Conservation (phyloP, 2,888 invertebrate species). For the Leptothorax acervorum region DNA sequence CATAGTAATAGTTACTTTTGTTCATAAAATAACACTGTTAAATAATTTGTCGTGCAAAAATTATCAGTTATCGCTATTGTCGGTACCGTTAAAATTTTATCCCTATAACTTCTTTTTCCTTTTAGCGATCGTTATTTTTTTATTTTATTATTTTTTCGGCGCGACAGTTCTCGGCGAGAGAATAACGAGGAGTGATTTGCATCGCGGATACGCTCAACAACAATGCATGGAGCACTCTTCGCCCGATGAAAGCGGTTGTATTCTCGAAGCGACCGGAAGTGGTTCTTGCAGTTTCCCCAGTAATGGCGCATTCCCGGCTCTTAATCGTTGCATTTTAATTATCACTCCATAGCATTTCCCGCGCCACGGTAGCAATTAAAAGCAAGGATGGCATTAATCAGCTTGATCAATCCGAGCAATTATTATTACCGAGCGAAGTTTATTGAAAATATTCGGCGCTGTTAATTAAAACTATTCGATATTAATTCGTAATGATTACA, state of each 20-base stretch:
- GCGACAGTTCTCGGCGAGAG: conserved; percentile 46
- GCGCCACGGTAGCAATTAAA: conserved; percentile 62
- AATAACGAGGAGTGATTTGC: conserved; percentile 70
- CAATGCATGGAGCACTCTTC: conserved; percentile 60
- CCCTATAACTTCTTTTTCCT: conserved; percentile 42
- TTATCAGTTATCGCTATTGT: neutral
- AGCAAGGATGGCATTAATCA: conserved; percentile 29
- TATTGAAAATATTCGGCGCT: neutral
- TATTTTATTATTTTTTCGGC: conserved; percentile 18
- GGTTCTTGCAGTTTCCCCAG: conserved; percentile 41
- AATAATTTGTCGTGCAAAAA: neutral
- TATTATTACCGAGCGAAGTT: neutral
- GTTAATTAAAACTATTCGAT: conserved; percentile 12
- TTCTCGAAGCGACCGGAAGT: conserved; percentile 52
- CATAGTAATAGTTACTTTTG: neutral
- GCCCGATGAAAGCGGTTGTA: conserved; percentile 19
- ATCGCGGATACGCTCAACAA: conserved; percentile 64
- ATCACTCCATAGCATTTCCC: conserved; percentile 20
- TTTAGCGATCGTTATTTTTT: conserved; percentile 22
- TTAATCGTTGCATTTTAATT: conserved; percentile 70
- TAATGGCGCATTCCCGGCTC: conserved; percentile 59
- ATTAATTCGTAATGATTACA: neutral
- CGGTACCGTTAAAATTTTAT: conserved; percentile 16
- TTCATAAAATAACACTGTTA: neutral
- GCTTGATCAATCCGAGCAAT: conserved; percentile 30